Conservation (phyloP, 2,888 invertebrate genomes). For the Pachliopta kotzebuea region DNA sequence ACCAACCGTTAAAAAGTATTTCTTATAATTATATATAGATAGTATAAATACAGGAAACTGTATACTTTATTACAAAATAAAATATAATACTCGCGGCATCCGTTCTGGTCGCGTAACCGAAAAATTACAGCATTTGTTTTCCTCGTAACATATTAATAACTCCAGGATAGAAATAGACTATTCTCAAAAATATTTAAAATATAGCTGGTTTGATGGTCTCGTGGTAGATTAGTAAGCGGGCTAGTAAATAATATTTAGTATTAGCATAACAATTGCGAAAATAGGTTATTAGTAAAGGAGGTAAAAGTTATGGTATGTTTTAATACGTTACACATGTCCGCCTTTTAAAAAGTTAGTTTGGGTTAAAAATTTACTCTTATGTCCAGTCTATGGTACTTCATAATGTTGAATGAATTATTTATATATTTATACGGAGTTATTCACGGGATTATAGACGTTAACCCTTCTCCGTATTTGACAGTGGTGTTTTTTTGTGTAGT, state of each 20-base stretch:
- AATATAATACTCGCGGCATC: not conserved
- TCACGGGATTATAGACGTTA: conserved; percentile 57
- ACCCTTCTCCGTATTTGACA: conserved; percentile 38
- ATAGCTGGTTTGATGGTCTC: not conserved
- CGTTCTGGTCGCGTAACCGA: not conserved
- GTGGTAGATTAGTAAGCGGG: not conserved
- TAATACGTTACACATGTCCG: not conserved
- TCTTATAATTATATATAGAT: not conserved
- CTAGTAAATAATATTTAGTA: not conserved
- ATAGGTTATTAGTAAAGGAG: not conserved
- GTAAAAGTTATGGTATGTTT: not conserved
- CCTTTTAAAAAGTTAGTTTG: not conserved
- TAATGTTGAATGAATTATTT: not conserved
- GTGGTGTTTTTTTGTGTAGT: conserved; percentile 49
- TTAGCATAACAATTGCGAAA: not conserved
- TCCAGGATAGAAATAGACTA: not conserved
- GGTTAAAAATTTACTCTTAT: conserved; percentile 23
- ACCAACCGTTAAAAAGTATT: too few species aligned
- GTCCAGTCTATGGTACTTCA: conserved; percentile 57
- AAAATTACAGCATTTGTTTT: not conserved
- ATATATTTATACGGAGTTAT: conserved; percentile 70
- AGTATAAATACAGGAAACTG: not conserved
- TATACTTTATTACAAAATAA: not conserved
- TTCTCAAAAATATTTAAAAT: not conserved
- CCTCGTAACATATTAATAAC: not conserved